A percentile compares a stretch with the other conserved stretches of the same genome.
Evolutionary conservation across 2,888 invertebrate species (phyloP).

Genomic region (Melikaiella ostensackeni): DNA sequence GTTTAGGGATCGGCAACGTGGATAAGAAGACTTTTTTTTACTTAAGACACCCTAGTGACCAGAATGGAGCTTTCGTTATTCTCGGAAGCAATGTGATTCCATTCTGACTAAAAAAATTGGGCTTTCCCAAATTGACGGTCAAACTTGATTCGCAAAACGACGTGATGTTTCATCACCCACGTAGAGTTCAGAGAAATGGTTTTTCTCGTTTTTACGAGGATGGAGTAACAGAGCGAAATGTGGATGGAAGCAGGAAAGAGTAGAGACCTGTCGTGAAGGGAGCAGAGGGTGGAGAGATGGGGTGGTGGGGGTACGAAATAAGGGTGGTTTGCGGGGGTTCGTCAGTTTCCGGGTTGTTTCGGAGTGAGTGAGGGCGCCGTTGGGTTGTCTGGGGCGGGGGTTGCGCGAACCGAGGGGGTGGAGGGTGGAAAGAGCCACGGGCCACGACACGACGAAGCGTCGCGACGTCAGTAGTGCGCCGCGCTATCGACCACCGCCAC

Average conservation of each 20-base stretch:
- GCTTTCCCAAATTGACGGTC: neutral
- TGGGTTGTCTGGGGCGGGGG: constrained; percentile 56
- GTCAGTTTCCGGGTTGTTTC: constrained; percentile 76
- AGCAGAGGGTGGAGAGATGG: neutral
- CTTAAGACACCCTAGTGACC: neutral
- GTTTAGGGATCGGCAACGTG: too few relatives aligned
- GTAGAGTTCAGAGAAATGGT: constrained; percentile 17
- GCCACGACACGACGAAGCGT: constrained; percentile 78
- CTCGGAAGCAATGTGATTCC: neutral
- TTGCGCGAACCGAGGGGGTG: constrained; percentile 56
- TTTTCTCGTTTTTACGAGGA: constrained; percentile 23
- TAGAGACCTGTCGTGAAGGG: neutral
- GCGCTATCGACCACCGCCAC: constrained; percentile 75
- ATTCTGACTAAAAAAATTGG: neutral
- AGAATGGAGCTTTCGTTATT: neutral
- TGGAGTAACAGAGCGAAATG: constrained; percentile 21
- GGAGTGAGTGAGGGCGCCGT: constrained; percentile 68
- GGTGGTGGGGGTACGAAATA: constrained; percentile 65
- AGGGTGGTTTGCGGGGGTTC: constrained; percentile 71
- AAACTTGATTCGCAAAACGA: neutral
- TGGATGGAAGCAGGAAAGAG: constrained; percentile 4
- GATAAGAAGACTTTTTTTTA: neutral
- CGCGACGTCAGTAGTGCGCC: constrained; percentile 76
- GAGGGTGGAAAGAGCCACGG: constrained; percentile 74
- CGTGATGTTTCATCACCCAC: constrained; percentile 20